Evolutionary conservation across 1,140 invertebrate species (phyloP).

Genomic region (Neodiprion fabricii): DNA sequence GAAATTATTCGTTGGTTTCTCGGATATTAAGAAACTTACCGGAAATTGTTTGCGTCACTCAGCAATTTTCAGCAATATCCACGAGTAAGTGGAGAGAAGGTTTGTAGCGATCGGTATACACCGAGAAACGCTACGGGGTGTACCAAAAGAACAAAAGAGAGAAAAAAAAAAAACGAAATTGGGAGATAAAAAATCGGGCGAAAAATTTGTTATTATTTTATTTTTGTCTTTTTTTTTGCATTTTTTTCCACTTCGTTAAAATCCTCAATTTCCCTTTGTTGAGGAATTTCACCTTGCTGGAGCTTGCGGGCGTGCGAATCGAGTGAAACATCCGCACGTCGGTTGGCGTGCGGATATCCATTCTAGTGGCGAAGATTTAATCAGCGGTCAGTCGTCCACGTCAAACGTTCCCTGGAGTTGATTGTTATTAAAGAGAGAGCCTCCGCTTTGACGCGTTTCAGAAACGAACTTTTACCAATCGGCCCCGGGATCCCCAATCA

Average conservation of each 20-base stretch:
- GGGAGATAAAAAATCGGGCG: background rate
- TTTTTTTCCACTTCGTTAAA: no score
- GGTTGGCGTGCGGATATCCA: background rate
- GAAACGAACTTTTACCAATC: background rate
- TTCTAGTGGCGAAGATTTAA: background rate
- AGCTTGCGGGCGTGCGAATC: no score
- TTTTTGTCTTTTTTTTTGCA: background rate
- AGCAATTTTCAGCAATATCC: background rate
- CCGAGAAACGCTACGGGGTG: background rate
- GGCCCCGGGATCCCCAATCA: background rate
- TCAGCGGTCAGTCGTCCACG: background rate
- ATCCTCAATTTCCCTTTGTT: no score
- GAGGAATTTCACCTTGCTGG: no score
- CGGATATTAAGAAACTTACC: slow-evolving; percentile 33
- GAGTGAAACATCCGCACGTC: no score
- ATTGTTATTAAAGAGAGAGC: slow-evolving; percentile 2
- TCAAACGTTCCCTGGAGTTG: background rate
- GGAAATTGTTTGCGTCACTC: slow-evolving; percentile 14
- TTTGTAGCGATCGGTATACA: no score
- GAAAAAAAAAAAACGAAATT: background rate
- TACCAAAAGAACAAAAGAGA: slow-evolving; percentile 25
- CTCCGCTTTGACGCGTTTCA: background rate
- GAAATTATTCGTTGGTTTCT: slow-evolving; percentile 45
- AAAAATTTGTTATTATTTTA: background rate
- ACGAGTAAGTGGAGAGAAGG: background rate